Base-by-base conservation (phyloP, 64 coral and sea anemone species). In the Exaiptasia diaphana region DNA sequence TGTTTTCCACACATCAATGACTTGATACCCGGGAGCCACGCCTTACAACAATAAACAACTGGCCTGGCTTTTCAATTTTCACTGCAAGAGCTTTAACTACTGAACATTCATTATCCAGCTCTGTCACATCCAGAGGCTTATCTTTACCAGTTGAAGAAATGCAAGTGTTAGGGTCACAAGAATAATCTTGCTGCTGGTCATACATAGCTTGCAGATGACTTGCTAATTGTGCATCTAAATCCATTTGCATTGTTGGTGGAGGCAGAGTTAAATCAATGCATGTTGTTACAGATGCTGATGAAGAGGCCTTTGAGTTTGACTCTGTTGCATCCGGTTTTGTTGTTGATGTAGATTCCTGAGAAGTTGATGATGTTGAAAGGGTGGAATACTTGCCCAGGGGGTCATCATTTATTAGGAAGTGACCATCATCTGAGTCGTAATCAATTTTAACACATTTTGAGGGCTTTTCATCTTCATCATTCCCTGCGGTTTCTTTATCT, bases 1-100 rank as follows among this genome's bases (percentile, higher is more conserved):
- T 72, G 45, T 84, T n/a, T 36, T 71, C 81, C 81, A 84, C 23
- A 84, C 42, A 34, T 27, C 46, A 74, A 74, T 37, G n/a, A 73
- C 52, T 73, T 20, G 22, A 40, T 44, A 84, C 27, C 73, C 65
- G 49, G 20, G 64, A 24, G 37, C 38, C 81, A 58, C 81, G 37
- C 46, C 59, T 64, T 17, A 20, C 17, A 20, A 81, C 56, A 50
- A 81, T 81, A 46, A 81, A 81, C 4, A 68, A 40, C 37, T 29
- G 50, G 17, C 34, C 41, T 50, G 26, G 23, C 61, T 65, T 43
- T 46, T 82, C 52, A 12, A 78, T 35, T 36, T 60, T 57, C n/a
- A 9, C 21, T 58, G 50, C 46, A 39, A 78, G 25, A 39, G 32
- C 34, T 57, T 33, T 5, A 5, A 78, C 35, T 22, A 78, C 75